Evolutionary conservation across 2,113 vertebrate genomes (phyloP).

Genomic region (Mionectes macconnelli): DNA sequence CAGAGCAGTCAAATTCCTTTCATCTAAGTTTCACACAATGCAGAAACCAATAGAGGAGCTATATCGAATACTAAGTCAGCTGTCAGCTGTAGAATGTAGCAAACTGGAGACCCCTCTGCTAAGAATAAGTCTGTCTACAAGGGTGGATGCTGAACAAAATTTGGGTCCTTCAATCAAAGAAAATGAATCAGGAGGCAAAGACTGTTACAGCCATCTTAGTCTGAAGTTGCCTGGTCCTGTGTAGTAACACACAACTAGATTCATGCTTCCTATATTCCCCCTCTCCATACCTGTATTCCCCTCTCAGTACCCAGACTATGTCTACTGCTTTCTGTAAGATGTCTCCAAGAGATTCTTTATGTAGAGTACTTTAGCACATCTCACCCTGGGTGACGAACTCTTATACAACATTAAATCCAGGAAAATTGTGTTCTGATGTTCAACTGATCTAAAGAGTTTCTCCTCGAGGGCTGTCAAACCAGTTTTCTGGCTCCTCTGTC

Average conservation of each 20-base stretch:
- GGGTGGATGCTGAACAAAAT: not conserved
- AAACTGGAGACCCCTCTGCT: not conserved
- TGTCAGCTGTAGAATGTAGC: not conserved
- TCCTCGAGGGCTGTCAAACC: not conserved
- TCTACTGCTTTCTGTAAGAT: not conserved
- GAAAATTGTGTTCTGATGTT: not conserved
- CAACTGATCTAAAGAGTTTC: not conserved
- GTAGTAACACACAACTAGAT: fast-evolving
- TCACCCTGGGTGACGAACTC: not conserved
- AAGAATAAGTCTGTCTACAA: not conserved
- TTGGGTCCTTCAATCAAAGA: not conserved
- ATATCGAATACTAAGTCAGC: not conserved
- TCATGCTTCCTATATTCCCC: not conserved
- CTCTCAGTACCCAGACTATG: not conserved
- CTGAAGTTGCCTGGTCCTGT: not conserved
- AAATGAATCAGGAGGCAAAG: not conserved
- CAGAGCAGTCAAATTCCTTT: not conserved
- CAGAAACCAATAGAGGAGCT: not conserved
- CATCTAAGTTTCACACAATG: not conserved
- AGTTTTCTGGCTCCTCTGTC: not conserved
- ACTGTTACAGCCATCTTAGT: not conserved
- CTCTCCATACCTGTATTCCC: not conserved
- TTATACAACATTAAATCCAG: not conserved
- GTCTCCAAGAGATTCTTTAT: not conserved
- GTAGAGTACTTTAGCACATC: not conserved